Evolutionary conservation across 1,140 invertebrate genomes (phyloP), one percentile per base, ranked within the genome.

Genomic region (Penaeus indicus): DNA sequence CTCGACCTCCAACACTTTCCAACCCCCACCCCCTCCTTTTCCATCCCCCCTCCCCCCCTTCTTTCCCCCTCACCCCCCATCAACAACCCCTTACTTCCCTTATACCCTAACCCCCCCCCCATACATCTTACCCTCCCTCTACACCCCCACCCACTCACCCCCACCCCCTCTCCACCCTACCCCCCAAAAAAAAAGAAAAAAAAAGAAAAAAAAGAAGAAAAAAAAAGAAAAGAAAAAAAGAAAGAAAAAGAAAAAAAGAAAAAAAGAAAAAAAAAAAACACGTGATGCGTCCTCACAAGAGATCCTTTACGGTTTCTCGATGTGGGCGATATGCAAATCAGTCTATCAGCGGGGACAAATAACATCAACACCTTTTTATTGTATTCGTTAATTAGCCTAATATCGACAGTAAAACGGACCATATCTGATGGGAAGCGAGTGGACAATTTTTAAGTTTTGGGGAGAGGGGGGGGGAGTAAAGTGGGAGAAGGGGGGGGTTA

Each of bases 101-200:
- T 8, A 42, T 1, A 42, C 38, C 38, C 61, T 27, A 0, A 3
- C 5, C 32, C 22, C 63, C 62, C 63, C 67, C 62, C 82, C 63
- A 5, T 38, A 32, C 82, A 10, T 61, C 79, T 25, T 18, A 25
- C 27, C 82, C 63, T 38, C 63, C 61, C n/a, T 8, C 18, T 1
- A 19, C 82, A 25, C 62, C 62, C 60, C 27, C 27, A 84, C 82
- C 82, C 82, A 67, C 82, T 19, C 38, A 10, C 32, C 32, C 61
- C 64, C 27, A 10, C 62, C 64, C 62, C 62, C 25, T n/a, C n/a
- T n/a, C n/a, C n/a, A 42, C 38, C 38, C 61, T 27, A 0, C 0
- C 5, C 32, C 22, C 63, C n/a, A n/a, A n/a, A n/a, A n/a, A n/a
- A n/a, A n/a, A n/a, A n/a, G n/a, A n/a, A n/a, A 32, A 32, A 32